Conservation (phyloP, 2,888 invertebrate genomes). For the Drosophila melanosoma region DNA sequence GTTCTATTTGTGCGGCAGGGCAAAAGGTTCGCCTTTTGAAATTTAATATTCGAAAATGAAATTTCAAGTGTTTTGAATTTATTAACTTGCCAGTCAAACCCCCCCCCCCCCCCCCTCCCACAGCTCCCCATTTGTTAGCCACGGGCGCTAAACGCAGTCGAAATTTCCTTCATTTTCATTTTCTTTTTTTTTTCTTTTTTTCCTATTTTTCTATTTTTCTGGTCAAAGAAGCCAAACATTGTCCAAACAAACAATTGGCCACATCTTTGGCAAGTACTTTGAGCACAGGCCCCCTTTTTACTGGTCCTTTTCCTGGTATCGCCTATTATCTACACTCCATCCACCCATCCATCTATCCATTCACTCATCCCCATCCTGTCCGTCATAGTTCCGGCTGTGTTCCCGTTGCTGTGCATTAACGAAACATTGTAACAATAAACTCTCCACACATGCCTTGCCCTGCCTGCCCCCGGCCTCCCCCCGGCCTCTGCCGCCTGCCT, state of each 20-base stretch:
- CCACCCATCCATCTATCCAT: not conserved
- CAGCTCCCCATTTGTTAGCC: constrained; percentile 1
- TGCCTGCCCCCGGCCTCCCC: not conserved
- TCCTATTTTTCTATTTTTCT: constrained; percentile 11
- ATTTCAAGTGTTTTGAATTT: constrained; percentile 75
- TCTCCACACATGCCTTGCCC: constrained; percentile 24
- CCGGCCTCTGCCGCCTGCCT: not conserved
- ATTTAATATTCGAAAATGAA: constrained; percentile 68
- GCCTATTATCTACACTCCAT: constrained; percentile 23
- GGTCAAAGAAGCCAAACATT: constrained; percentile 57
- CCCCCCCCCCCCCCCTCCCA: too few species aligned
- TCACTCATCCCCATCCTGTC: not conserved
- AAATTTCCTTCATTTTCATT: not conserved
- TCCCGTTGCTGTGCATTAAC: constrained; percentile 64
- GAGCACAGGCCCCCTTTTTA: not conserved
- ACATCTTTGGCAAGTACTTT: constrained; percentile 17
- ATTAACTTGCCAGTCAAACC: constrained; percentile 53
- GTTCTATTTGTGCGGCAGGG: constrained; percentile 5
- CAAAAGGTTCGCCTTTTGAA: constrained; percentile 42
- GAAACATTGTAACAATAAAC: constrained; percentile 59
- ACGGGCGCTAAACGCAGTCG: not conserved
- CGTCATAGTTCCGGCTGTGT: constrained; percentile 24
- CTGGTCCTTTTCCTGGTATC: constrained; percentile 7
- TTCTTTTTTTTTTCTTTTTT: too few species aligned
- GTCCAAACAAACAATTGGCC: constrained; percentile 45